Base-by-base conservation (phyloP, 2,797 vertebrate genomes). In the Sternotherus odoratus region DNA sequence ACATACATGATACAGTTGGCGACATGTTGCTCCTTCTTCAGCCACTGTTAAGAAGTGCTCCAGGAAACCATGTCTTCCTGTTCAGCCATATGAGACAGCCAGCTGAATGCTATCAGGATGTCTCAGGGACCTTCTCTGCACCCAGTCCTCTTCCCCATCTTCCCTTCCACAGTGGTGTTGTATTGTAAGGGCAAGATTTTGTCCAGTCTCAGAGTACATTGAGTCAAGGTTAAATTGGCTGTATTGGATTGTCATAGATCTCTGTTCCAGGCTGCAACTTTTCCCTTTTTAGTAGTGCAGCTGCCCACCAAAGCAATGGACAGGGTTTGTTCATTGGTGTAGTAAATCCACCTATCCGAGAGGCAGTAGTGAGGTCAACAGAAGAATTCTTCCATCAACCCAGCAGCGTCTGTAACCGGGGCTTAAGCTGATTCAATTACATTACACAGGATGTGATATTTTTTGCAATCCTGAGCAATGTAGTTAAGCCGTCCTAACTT, bases 1-100 rank as follows among this genome's bases (percentile, higher is more conserved):
- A 11, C 16, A 48, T 66, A 0, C 1, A 46, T 21, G 78, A 12
- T 8, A 0, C 26, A 2, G 8, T 3, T 56, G 26, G 39, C 85
- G 78, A 13, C 9, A 46, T 50, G 81, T 23, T 46, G 28, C 51
- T 92, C 86, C 16, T 3, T 60, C 66, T 12, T 82, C 39, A 75
- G 11, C 30, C 11, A 23, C 21, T 43, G 23, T 72, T 72, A 26
- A 72, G 66, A 72, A 39, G 69, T 72, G 69, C 36, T 24, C 19
- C 23, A 72, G 39, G 43, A 72, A 72, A 72, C 36, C n/a, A 24
- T 72, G 23, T 88, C 43, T 39, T 26, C 48, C 84, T 60, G 10
- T 72, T 72, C 16, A 79, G 74, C 33, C 13, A 39, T 26, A n/a
- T 60, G 77, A 4, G 74, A 13, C 79, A 60, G 16, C 7, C 57